Base-by-base conservation (phyloP, 2,888 invertebrate species). In the Charanyca ferruginea region DNA sequence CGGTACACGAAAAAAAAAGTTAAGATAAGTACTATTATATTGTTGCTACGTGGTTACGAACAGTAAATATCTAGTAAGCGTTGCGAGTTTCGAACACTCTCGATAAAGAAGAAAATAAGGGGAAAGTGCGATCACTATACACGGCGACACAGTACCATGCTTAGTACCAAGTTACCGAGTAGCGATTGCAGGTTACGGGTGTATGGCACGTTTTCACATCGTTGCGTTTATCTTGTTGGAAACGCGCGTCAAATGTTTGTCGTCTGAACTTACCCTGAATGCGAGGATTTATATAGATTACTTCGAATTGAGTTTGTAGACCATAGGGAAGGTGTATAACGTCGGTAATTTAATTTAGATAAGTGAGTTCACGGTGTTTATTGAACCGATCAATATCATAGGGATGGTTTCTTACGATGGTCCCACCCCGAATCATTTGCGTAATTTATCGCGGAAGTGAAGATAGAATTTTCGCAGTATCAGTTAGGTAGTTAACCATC, bases 21-120 rank as follows among this genome's bases (percentile, higher is more conserved):
- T n/a, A n/a, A n/a, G n/a, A n/a, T 45, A n/a, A 45, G 20, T 51
- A 2, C 3, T 53, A 28, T 53, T 53, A 32, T 52, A 66, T 49
- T 45, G 38, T 57, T 67, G 52, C 20, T 52, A 25, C 32, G 42
- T 45, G 49, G 23, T 28, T 54, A 3, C 28, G n/a, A 41, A 57
- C 57, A 53, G 52, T 44, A 59, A 60, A 55, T 55, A 70, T 13
- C 32, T 44, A 23, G 22, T 18, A 28, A 52, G 28, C 47, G 25
- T 47, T 75, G 16, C 32, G 32, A 73, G 28, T 73, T 61, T 57
- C 62, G 52, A 69, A 73, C 61, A 67, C 49, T 70, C 45, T 73
- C 65, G 59, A 60, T 77, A 45, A 60, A 72, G 55, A 74, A 73
- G 77, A 72, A 68, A 68, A 76, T 55, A 45, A 63, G 22, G 58